Percentiles rank a stretch among this genome's conserved stretches.
These are phyloP conservation scores for Drosophila putrida DNA, from an alignment of 2,888 invertebrate species.

Conservation along the genomic window DNA sequence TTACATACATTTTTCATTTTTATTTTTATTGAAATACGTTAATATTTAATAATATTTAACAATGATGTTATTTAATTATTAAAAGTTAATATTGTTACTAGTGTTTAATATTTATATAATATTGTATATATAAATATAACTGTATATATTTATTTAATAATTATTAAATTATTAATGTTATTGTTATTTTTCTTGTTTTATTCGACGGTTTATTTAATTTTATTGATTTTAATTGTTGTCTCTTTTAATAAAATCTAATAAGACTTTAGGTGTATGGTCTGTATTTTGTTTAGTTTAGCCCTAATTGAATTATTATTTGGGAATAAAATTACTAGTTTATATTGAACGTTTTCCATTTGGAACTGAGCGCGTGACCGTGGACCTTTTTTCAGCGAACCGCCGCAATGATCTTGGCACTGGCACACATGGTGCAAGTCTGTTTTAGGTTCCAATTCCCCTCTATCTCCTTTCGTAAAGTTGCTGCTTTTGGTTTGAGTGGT, in stretches of 20 bases:
- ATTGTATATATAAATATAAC: too few relatives aligned
- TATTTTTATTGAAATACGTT: too few relatives aligned
- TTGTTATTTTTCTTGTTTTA: background rate
- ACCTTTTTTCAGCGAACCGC: slow-evolving; percentile 57
- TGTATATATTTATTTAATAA: too few relatives aligned
- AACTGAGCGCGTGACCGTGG: slow-evolving; percentile 72
- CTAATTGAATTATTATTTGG: background rate
- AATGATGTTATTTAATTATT: too few relatives aligned
- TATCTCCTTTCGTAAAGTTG: background rate
- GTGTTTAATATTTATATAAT: too few relatives aligned
- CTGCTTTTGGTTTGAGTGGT: background rate
- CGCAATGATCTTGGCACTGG: slow-evolving; percentile 77
- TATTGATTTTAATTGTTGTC: too few relatives aligned
- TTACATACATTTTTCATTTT: too few relatives aligned
- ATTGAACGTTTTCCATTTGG: slow-evolving; percentile 29
- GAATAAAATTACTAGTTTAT: background rate
- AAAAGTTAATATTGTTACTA: too few relatives aligned
- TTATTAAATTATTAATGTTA: too few relatives aligned
- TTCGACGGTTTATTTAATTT: background rate
- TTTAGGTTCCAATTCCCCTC: slow-evolving; percentile 50
- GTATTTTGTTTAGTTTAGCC: background rate
- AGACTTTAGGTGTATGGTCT: background rate
- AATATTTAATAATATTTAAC: too few relatives aligned
- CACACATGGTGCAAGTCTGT: slow-evolving; percentile 84
- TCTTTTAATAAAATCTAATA: too few relatives aligned